These are phyloP conservation scores for Euproctis similis DNA, from an alignment of 2,888 invertebrate species.

Conservation along the genomic window DNA sequence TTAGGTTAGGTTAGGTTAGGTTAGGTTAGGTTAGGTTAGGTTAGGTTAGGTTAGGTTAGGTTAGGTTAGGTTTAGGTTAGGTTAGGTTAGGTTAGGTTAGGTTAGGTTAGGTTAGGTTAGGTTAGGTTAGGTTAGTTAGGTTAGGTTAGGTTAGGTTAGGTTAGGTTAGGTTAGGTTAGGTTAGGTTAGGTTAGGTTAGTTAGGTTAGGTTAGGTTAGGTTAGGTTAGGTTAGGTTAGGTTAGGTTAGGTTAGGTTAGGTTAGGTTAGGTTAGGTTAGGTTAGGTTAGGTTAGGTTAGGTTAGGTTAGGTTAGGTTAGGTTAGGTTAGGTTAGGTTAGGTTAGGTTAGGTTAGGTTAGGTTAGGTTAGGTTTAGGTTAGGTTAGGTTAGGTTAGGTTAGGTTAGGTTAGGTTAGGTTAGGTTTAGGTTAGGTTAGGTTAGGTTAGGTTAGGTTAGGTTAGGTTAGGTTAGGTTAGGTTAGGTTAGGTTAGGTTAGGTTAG, in stretches of 20 bases:
- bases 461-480: neutral
- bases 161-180: slow-evolving; percentile 13
- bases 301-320: slow-evolving; percentile 24
- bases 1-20: slow-evolving; percentile 8
- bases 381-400: slow-evolving; percentile 19
- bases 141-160: slow-evolving; percentile 11
- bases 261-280: slow-evolving; percentile 12
- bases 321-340: slow-evolving; percentile 22
- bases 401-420: slow-evolving; percentile 11
- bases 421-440: no score
- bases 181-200: slow-evolving; percentile 21
- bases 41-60: slow-evolving; percentile 9
- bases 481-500: neutral
- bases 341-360: slow-evolving; percentile 17
- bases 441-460: slow-evolving; percentile 6
- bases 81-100: slow-evolving; percentile 7
- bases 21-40: slow-evolving; percentile 10
- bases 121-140: slow-evolving; percentile 14
- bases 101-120: slow-evolving; percentile 13
- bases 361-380: slow-evolving; percentile 25
- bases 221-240: slow-evolving; percentile 16
- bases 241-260: slow-evolving; percentile 13
- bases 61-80: no score
- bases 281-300: slow-evolving; percentile 22
- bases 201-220: slow-evolving; percentile 19